Percentiles rank a stretch among this genome's conserved stretches.
phyloP scores from a whole-genome alignment of 2,888 invertebrate species.

The Apeira syringaria region DNA sequence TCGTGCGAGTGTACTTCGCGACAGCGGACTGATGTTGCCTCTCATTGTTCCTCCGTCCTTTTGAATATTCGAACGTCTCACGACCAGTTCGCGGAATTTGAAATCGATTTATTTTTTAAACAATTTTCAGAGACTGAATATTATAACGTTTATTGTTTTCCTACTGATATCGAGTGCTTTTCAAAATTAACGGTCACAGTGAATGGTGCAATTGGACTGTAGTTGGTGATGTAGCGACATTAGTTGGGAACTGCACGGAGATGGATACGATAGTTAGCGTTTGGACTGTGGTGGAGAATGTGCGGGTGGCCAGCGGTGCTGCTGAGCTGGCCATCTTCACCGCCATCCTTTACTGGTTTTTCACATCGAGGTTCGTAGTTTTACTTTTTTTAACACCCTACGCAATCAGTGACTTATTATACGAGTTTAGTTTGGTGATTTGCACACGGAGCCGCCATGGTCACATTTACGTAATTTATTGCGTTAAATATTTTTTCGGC shows the following conservation, averaged over 20 bases:
- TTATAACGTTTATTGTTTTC: neutral
- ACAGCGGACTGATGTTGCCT: slow-evolving; percentile 19
- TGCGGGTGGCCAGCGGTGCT: slow-evolving; percentile 82
- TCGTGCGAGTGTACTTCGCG: slow-evolving; percentile 36
- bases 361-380: slow-evolving; percentile 81
- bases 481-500: too few species aligned
- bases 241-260: slow-evolving; percentile 45
- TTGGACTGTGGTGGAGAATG: slow-evolving; percentile 77
- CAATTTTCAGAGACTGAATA: slow-evolving; percentile 28
- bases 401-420: too few species aligned
- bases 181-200: slow-evolving; percentile 57
- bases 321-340: slow-evolving; percentile 85
- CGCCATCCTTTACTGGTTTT: slow-evolving; percentile 85
- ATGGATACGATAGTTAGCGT: slow-evolving; percentile 77
- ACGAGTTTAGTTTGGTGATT: too few species aligned
- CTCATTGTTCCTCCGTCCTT: slow-evolving; percentile 37
- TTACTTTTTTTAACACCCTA: too few species aligned
- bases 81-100: slow-evolving; percentile 11
- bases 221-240: slow-evolving; percentile 65
- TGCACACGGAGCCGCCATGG: too few species aligned
- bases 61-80: slow-evolving; percentile 33
- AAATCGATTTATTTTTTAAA: slow-evolving; percentile 24
- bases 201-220: slow-evolving; percentile 56
- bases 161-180: slow-evolving; percentile 29
- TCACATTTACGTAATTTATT: too few species aligned